These are phyloP conservation scores for Oscheius sp. DNA, from an alignment of 2,888 invertebrate species.

Conservation along the genomic window DNA sequence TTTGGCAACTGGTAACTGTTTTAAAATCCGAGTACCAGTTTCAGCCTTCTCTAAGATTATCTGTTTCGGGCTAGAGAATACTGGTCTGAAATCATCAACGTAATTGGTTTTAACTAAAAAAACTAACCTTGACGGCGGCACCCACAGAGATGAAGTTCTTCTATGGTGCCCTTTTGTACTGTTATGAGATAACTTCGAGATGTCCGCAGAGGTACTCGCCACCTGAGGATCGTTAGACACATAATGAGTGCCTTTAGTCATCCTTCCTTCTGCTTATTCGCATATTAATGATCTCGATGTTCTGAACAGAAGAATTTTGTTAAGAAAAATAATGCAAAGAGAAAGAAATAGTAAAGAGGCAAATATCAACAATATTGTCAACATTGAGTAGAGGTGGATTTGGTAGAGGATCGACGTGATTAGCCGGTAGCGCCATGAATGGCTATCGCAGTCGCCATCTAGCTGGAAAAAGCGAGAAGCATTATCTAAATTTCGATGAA, in stretches of 20 bases:
- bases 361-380: neutral
- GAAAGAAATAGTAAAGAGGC: neutral
- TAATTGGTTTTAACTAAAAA: neutral
- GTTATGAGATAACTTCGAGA: neutral
- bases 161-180: constrained; percentile 57
- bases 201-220: constrained; percentile 26
- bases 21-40: constrained; percentile 56
- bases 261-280: constrained; percentile 3
- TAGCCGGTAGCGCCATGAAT: constrained; percentile 10
- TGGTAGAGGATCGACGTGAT: constrained; percentile 20
- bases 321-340: constrained; percentile 1
- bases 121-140: constrained; percentile 43
- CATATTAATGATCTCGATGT: neutral
- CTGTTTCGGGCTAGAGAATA: constrained; percentile 56
- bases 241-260: constrained; percentile 9
- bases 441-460: constrained; percentile 25
- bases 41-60: constrained; percentile 59
- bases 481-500: neutral
- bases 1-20: constrained; percentile 46
- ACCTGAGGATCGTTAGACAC: constrained; percentile 28
- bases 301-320: neutral
- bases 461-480: neutral
- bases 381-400: neutral
- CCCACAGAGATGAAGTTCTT: constrained; percentile 62
- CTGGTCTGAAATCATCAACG: constrained; percentile 46